Conservation (phyloP, 1,140 invertebrate species). For the Palaemon carinicauda region DNA sequence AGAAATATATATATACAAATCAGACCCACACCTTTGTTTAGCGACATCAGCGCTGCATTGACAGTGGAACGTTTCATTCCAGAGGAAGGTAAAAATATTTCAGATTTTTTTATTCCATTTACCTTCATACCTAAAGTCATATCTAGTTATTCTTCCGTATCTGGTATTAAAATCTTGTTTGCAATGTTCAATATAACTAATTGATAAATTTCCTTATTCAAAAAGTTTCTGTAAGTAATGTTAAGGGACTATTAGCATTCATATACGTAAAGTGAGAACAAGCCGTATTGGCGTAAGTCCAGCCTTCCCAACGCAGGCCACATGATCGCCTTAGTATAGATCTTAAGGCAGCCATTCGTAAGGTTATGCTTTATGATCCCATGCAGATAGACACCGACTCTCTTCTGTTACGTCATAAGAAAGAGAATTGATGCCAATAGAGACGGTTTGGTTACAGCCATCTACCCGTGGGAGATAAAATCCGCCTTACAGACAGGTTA, state of each 20-base stretch:
- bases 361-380: background rate
- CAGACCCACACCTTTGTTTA: no score
- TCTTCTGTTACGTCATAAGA: slow-evolving; percentile 9
- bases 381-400: background rate
- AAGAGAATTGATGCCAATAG: background rate
- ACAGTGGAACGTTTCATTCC: no score
- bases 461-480: slow-evolving; percentile 21
- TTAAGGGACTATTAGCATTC: slow-evolving; percentile 16
- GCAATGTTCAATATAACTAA: no score
- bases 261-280: background rate
- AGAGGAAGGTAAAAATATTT: no score
- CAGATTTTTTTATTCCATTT: no score
- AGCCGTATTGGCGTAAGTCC: slow-evolving; percentile 15
- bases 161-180: no score
- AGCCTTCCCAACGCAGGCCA: background rate
- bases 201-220: no score
- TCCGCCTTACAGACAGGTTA: slow-evolving; percentile 48
- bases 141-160: no score
- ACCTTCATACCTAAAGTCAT: no score
- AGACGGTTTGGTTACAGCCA: slow-evolving; percentile 33
- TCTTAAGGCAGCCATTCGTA: background rate
- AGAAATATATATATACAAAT: no score
- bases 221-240: background rate
- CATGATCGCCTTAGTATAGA: no score
- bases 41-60: no score